phyloP scores from a whole-genome alignment of 2,113 vertebrate species.

The Tympanuchus pallidicinctus region DNA sequence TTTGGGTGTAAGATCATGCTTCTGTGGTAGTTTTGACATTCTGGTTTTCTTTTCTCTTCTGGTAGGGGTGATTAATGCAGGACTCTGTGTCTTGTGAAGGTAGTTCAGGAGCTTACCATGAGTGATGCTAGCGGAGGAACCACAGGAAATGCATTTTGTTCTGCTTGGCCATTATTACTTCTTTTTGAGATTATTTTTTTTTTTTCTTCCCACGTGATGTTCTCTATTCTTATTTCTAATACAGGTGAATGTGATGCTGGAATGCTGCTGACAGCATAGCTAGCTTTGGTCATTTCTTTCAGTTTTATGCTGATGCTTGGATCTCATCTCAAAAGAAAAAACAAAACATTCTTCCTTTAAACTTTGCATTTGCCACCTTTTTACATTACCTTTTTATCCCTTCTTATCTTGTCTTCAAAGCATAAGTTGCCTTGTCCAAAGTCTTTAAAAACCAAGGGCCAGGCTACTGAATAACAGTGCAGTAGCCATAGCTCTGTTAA shows the following conservation, averaged over 20 bases:
- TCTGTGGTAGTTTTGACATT: neutral
- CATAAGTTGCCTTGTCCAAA: neutral
- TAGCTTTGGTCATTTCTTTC: neutral
- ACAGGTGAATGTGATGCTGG: neutral
- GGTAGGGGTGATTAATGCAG: neutral
- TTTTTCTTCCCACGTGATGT: neutral
- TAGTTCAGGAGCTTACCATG: neutral
- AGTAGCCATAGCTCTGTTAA: neutral
- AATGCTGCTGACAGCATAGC: neutral
- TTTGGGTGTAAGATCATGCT: neutral
- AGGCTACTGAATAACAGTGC: neutral
- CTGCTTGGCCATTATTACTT: neutral
- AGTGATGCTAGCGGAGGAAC: neutral
- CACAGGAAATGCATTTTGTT: neutral
- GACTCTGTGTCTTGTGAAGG: neutral
- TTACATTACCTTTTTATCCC: neutral
- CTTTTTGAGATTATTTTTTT: neutral
- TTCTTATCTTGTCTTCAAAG: neutral
- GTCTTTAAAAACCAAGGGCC: neutral
- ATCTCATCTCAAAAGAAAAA: neutral
- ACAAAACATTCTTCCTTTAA: neutral
- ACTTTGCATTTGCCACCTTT: neutral
- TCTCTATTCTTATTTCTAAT: neutral
- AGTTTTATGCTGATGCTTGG: neutral
- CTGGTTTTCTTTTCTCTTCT: neutral